Percentiles rank a stretch among this genome's conserved stretches.
Evolutionary conservation across 2,113 vertebrate species (phyloP).

Genomic region (Buteo buteo): DNA sequence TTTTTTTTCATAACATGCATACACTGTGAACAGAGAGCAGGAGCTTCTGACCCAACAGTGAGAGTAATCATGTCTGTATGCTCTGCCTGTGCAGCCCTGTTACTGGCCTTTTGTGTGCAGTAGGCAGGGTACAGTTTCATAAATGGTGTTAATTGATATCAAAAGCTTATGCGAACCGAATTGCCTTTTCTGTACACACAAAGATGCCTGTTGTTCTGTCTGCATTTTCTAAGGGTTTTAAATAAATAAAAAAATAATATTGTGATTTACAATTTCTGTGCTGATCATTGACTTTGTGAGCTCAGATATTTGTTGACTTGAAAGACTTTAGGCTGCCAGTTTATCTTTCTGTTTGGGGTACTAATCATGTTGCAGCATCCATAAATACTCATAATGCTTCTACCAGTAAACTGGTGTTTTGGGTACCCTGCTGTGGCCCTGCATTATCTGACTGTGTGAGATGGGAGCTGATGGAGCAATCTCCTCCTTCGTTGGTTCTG

Average conservation of each 20-base stretch:
- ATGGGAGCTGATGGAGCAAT: not conserved
- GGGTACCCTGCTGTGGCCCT: not conserved
- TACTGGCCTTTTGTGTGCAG: not conserved
- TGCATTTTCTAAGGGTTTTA: not conserved
- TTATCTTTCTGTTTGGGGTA: not conserved
- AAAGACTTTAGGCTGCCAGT: not conserved
- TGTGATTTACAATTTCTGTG: not conserved
- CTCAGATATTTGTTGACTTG: not conserved
- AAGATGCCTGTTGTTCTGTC: not conserved
- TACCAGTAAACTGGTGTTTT: not conserved
- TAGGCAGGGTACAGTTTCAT: not conserved
- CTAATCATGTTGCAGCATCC: not conserved
- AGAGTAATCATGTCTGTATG: not conserved
- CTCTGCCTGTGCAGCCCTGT: not conserved
- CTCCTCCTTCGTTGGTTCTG: not conserved
- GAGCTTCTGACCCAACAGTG: not conserved
- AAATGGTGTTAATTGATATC: not conserved
- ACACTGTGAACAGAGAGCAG: not conserved
- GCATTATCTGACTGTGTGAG: not conserved
- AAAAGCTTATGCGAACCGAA: not conserved
- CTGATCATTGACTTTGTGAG: not conserved
- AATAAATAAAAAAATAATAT: not conserved
- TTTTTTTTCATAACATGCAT: not conserved
- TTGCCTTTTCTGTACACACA: not conserved
- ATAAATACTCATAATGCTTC: not conserved